These are phyloP conservation scores for Apostichopus californicus DNA, from an alignment of 35 echinoderm and acorn worm genomes.

Conservation along the genomic window DNA sequence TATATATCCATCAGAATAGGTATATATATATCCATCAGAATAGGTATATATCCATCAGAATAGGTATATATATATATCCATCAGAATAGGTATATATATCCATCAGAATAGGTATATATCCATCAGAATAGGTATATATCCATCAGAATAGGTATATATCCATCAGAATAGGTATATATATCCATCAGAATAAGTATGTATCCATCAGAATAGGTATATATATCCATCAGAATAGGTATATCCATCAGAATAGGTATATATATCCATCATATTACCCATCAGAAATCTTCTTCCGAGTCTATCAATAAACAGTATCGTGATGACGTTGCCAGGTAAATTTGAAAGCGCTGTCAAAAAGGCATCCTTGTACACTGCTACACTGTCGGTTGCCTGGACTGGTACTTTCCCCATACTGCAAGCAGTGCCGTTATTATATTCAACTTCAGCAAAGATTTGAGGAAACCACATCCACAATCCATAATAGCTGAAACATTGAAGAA, in stretches of 20 bases:
- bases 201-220: no score
- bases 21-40: no score
- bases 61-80: background rate
- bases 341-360: slow-evolving; percentile 75
- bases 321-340: slow-evolving; percentile 90
- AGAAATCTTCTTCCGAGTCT: slow-evolving; percentile 70
- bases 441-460: slow-evolving; percentile 79
- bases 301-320: slow-evolving; percentile 84
- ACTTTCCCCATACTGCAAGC: slow-evolving; percentile 40
- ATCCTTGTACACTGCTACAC: slow-evolving; percentile 68
- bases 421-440: slow-evolving; percentile 73
- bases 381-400: background rate
- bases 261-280: slow-evolving; percentile 58
- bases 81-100: background rate
- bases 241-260: slow-evolving; percentile 46
- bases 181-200: no score
- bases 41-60: no score
- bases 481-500: slow-evolving; percentile 62
- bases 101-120: no score
- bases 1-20: no score
- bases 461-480: slow-evolving; percentile 99
- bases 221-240: background rate
- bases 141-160: no score
- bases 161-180: no score
- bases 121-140: no score